Conservation (phyloP, 1,140 invertebrate species). For the Pantala flavescens region DNA sequence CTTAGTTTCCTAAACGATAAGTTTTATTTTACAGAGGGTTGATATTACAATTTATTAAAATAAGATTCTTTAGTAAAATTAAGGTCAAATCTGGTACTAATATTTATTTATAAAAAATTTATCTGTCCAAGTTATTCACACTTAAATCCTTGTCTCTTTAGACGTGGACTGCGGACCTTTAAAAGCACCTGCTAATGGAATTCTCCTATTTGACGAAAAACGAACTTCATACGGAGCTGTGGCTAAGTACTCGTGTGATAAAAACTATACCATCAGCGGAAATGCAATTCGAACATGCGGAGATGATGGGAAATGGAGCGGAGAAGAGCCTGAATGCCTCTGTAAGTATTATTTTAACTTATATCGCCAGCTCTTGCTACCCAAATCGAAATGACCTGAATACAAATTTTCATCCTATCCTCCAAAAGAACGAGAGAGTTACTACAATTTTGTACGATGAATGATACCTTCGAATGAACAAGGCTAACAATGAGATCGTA, state of each 20-base stretch:
- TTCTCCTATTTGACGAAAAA: slow-evolving; percentile 50
- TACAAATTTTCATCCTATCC: too few species aligned
- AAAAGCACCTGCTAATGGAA: slow-evolving; percentile 59
- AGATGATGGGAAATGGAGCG: slow-evolving; percentile 69
- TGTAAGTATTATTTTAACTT: slow-evolving; percentile 43
- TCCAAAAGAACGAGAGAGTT: too few species aligned
- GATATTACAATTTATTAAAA: too few species aligned
- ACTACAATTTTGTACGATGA: too few species aligned
- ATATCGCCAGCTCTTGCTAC: slow-evolving; percentile 8
- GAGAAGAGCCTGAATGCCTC: slow-evolving; percentile 64
- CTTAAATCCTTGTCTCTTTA: slow-evolving; percentile 30
- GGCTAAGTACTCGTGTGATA: slow-evolving; percentile 63
- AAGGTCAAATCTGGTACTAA: too few species aligned
- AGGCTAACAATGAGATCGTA: too few species aligned
- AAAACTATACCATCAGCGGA: slow-evolving; percentile 76
- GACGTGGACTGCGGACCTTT: slow-evolving; percentile 74
- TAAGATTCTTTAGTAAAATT: too few species aligned
- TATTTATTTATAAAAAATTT: too few species aligned
- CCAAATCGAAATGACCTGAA: neutral
- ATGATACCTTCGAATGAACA: too few species aligned
- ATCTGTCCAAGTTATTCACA: neutral
- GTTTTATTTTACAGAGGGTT: too few species aligned
- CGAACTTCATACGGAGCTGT: slow-evolving; percentile 67
- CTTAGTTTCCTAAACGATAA: too few species aligned
- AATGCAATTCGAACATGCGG: slow-evolving; percentile 61